Evolutionary conservation across 2,113 vertebrate species (phyloP), one percentile per base, ranked within the genome.

Genomic region (Pollimyrus isidori): DNA sequence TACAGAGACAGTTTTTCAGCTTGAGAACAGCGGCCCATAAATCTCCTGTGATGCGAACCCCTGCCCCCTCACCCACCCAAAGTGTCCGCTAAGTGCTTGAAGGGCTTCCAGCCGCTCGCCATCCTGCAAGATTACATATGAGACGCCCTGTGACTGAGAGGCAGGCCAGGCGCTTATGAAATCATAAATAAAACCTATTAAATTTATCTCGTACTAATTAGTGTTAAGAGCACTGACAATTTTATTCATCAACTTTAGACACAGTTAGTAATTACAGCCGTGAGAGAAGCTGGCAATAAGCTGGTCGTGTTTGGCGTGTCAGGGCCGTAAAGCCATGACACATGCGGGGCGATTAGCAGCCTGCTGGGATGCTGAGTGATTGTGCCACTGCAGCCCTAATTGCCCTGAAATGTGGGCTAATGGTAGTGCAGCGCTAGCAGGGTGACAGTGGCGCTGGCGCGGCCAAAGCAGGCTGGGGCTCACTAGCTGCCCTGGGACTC

Each of bases 231-330:
- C 96, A 95, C 95, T 96, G 96, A 97, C 97, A 96, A 97, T 98
- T 98, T 98, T 97, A 98, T 98, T 98, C 98, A 98, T 98, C 97
- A 97, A 97, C 96, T 97, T 97, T 97, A 97, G 97, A 96, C 96
- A 97, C 96, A 98, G 97, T 98, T 98, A 98, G 98, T 98, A 98
- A 97, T 97, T 96, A 94, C 95, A 97, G 97, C 96, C 96, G 96
- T 97, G 96, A 97, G 95, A 96, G 97, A 96, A 96, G 93, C 95
- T 95, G 95, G 97, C 95, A 87, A 87, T 87, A 87, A 53, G 13
- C n/a, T 53, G 50, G 85, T 56, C 50, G 96, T 95, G 95, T 96
- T 97, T 96, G 94, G 92, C 95, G 93, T 95, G 94, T 96, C 96
- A 96, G 96, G 96, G 96, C 96, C 95, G 93, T 97, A 97, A 97